These are phyloP conservation scores for Cinclus cinclus DNA, from an alignment of 2,113 vertebrate genomes.

Conservation along the genomic window DNA sequence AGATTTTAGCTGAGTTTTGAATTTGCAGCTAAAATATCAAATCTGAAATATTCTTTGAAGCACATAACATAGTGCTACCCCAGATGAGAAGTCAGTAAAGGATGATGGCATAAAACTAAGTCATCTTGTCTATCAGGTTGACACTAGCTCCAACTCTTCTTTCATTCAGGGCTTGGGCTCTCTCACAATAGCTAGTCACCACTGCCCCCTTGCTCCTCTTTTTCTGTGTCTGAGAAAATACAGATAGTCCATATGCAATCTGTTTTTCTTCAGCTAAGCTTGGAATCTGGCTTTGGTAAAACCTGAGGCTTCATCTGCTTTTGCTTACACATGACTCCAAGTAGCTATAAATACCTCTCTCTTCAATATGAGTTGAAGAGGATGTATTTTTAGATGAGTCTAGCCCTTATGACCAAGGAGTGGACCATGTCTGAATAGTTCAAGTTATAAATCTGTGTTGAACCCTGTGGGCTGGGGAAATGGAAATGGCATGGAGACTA, in stretches of 20 bases:
- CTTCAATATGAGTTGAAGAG: neutral
- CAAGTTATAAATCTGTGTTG: neutral
- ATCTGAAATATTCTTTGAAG: neutral
- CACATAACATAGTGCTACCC: neutral
- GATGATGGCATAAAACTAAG: neutral
- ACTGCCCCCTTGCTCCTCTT: neutral
- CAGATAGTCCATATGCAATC: neutral
- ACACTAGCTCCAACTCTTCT: neutral
- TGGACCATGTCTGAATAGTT: neutral
- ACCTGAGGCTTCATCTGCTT: conserved; percentile 41
- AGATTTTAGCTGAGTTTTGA: neutral
- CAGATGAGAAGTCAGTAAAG: neutral
- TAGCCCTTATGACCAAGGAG: neutral
- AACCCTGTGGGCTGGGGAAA: neutral
- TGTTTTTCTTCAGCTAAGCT: neutral
- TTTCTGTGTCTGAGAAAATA: neutral
- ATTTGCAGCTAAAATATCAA: neutral
- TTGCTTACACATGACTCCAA: conserved; percentile 14
- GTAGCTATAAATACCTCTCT: conserved; percentile 26
- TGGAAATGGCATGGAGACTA: neutral
- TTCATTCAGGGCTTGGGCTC: neutral
- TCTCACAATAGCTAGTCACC: neutral
- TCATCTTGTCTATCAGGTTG: neutral
- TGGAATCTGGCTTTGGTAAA: neutral
- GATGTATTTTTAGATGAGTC: conserved; percentile 13